Evolutionary conservation across 2,113 vertebrate genomes (phyloP).

Genomic region (Platanista minor): DNA sequence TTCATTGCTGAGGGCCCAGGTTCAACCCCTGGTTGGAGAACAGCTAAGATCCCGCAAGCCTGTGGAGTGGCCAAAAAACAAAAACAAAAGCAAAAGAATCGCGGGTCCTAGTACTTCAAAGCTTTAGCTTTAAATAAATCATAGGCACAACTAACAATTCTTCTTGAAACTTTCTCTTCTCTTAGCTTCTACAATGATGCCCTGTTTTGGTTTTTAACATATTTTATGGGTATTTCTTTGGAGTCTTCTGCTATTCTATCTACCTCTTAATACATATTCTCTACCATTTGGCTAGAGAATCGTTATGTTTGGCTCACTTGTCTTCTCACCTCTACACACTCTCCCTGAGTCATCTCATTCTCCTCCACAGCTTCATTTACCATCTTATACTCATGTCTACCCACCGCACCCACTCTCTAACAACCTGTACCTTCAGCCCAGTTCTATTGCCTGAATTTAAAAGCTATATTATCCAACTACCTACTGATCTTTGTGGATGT

Average conservation of each 20-base stretch:
- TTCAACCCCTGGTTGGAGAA: background rate
- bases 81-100: background rate
- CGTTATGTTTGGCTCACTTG: background rate
- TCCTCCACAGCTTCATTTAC: background rate
- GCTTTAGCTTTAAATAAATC: background rate
- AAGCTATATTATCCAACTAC: background rate
- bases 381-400: background rate
- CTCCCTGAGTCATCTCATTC: background rate
- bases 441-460: background rate
- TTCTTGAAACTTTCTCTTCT: background rate
- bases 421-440: background rate
- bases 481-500: background rate
- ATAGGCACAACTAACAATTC: background rate
- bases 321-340: background rate
- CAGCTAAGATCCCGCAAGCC: background rate
- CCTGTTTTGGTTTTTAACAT: background rate
- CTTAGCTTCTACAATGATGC: background rate
- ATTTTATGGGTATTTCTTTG: background rate
- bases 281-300: background rate
- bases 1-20: background rate
- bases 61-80: background rate
- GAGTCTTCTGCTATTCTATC: background rate
- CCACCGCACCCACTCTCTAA: background rate
- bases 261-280: background rate
- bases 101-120: background rate